These are phyloP conservation scores for Drosophila varians DNA, from an alignment of 1,140 invertebrate species.

Conservation along the genomic window DNA sequence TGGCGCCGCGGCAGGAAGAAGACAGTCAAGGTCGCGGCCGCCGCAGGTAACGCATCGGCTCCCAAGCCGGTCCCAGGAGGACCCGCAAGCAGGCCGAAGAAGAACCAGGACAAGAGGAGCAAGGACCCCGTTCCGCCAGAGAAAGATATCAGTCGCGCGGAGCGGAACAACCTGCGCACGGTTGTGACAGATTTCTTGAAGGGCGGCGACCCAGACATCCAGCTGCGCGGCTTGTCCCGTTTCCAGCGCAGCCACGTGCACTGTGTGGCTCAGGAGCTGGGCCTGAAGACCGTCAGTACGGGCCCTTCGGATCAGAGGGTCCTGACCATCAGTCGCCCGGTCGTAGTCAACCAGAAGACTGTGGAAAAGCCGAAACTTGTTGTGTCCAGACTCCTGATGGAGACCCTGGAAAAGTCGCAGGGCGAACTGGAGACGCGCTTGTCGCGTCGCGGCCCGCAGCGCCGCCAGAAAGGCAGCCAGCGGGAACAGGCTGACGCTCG, in stretches of 20 bases:
- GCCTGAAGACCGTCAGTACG: slow-evolving; percentile 57
- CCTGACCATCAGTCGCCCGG: slow-evolving; percentile 36
- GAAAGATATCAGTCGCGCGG: background rate
- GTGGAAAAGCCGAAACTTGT: background rate
- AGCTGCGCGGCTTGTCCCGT: slow-evolving; percentile 39
- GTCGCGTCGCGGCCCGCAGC: background rate
- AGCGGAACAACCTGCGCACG: slow-evolving; percentile 31
- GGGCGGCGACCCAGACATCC: slow-evolving; percentile 6
- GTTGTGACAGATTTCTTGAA: slow-evolving; percentile 45
- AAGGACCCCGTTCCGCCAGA: background rate
- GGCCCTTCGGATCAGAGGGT: slow-evolving; percentile 38
- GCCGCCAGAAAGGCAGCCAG: background rate
- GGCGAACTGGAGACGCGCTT: background rate
- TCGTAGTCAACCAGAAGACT: background rate
- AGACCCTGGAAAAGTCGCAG: background rate
- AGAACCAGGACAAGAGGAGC: background rate
- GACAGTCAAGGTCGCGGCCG: too few species aligned
- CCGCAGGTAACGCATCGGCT: too few species aligned
- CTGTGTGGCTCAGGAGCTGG: slow-evolving; percentile 39
- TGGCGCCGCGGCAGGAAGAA: background rate
- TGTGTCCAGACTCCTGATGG: background rate
- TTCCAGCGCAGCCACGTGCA: slow-evolving; percentile 56
- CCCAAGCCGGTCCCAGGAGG: background rate
- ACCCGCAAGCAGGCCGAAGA: background rate
- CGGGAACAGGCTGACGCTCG: too few species aligned